These are phyloP conservation scores for Drosophila lacertosa DNA, from an alignment of 1,140 invertebrate species.

Conservation along the genomic window DNA sequence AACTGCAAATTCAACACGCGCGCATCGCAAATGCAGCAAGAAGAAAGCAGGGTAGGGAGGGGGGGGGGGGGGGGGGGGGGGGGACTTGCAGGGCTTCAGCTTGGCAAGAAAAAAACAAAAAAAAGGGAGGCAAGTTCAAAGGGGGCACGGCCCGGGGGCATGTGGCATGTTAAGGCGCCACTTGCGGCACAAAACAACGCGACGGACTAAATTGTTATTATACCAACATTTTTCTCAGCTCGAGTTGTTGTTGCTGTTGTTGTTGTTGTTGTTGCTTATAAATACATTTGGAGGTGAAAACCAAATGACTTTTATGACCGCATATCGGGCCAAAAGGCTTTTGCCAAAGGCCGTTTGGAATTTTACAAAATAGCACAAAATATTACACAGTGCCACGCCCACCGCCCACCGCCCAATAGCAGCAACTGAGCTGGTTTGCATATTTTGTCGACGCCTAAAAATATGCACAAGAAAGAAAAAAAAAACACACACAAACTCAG, in stretches of 20 bases:
- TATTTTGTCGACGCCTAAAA: slow-evolving; percentile 60
- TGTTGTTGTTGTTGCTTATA: slow-evolving; percentile 39
- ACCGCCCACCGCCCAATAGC: background rate
- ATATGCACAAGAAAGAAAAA: slow-evolving; percentile 47
- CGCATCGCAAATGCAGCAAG: no score
- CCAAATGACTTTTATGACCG: slow-evolving; percentile 61
- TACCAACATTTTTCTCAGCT: slow-evolving; percentile 43
- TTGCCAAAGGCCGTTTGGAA: slow-evolving; percentile 22
- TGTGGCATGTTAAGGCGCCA: slow-evolving; percentile 40
- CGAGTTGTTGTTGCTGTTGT: slow-evolving; percentile 1
- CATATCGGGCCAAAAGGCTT: slow-evolving; percentile 31
- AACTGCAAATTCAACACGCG: no score
- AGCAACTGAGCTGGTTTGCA: slow-evolving; percentile 41
- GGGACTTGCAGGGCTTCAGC: background rate
- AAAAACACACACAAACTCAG: background rate
- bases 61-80: no score
- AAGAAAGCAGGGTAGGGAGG: no score
- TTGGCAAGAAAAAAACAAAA: background rate
- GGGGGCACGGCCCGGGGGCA: background rate
- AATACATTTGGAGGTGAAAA: slow-evolving; percentile 61
- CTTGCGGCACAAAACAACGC: slow-evolving; percentile 31
- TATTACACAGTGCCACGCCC: slow-evolving; percentile 48
- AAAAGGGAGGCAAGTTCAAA: background rate
- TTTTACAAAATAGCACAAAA: slow-evolving; percentile 53
- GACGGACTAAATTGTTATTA: slow-evolving; percentile 47